Evolutionary conservation across 2,113 vertebrate genomes (phyloP), one percentile per base, ranked within the genome.

Genomic region (Podilymbus podiceps): DNA sequence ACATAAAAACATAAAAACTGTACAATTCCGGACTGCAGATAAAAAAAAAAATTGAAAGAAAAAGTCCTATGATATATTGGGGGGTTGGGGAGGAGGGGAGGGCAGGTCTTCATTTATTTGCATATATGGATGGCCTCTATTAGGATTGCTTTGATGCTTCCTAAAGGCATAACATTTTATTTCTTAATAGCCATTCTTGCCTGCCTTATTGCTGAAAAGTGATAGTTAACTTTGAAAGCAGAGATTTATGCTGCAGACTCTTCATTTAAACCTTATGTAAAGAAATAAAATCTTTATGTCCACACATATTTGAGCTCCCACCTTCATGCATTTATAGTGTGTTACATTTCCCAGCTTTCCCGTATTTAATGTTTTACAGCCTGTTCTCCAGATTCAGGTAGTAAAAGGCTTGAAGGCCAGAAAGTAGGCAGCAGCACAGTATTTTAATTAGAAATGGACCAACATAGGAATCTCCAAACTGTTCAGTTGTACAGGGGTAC

Each of bases 241-340:
- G 84, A 95, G 89, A 95, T 95, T 97, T 96, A 90, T 91, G 73
- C 60, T 77, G 60, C 35, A 87, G 85, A 77, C 40, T 97, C 93
- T 97, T 98, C 97, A 90, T 97, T 94, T 97, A 96, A 97, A 97
- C 93, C 92, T 97, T 96, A 90, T 90, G 82, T 97, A 95, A 97
- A 95, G 95, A 98, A 97, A 98, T 97, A 97, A 97, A 97, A 97
- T 93, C 97, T 97, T 96, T 95, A 97, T 94, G 91, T 95, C 96
- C 88, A 89, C 88, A 93, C 87, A 94, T 97, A 95, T 96, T 97
- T 94, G 95, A 96, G 93, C 79, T 93, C 77, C 96, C 85, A 97
- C 76, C 88, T 96, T 97, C 95, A 90, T 82, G 68, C 96, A 92
- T 97, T 97, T 97, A 98, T 47, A 94, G 88, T 1, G 86, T 97